phyloP scores from a whole-genome alignment of 35 echinoderm and acorn worm genomes.

The Chiridota heheva region DNA sequence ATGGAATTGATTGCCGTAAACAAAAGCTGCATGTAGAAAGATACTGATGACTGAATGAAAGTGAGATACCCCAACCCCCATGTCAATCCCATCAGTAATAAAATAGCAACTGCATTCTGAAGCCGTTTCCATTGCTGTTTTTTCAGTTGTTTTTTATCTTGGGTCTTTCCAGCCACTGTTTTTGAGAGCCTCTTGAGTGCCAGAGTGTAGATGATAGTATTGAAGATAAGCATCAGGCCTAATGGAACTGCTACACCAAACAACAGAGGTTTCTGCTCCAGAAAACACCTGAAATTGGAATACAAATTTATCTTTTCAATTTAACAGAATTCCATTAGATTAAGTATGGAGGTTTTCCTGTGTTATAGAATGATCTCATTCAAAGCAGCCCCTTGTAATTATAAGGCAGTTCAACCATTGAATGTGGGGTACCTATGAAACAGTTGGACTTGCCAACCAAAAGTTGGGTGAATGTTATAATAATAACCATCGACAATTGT shows the following conservation, averaged over 20 bases:
- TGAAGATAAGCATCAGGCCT: neutral
- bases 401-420: too few species aligned
- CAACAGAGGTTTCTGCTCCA: too few species aligned
- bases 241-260: conserved; percentile 15
- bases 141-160: neutral
- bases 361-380: too few species aligned
- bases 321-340: too few species aligned
- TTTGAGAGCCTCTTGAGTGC: conserved; percentile 15
- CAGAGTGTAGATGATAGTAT: conserved; percentile 10
- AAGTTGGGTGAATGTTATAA: too few species aligned
- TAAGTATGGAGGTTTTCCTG: too few species aligned
- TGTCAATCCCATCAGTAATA: conserved; percentile 30
- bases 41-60: conserved; percentile 18
- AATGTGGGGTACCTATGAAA: too few species aligned
- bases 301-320: too few species aligned
- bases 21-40: conserved; percentile 19
- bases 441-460: too few species aligned
- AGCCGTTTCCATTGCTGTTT: conserved; percentile 10
- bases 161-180: neutral
- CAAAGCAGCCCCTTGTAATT: too few species aligned
- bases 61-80: conserved; percentile 34
- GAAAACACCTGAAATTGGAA: too few species aligned
- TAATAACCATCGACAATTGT: too few species aligned
- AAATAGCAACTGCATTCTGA: conserved; percentile 33
- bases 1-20: conserved; percentile 35